Evolutionary conservation across 2,888 invertebrate species (phyloP), one percentile per base, ranked within the genome.

Genomic region (Acronicta psi): DNA sequence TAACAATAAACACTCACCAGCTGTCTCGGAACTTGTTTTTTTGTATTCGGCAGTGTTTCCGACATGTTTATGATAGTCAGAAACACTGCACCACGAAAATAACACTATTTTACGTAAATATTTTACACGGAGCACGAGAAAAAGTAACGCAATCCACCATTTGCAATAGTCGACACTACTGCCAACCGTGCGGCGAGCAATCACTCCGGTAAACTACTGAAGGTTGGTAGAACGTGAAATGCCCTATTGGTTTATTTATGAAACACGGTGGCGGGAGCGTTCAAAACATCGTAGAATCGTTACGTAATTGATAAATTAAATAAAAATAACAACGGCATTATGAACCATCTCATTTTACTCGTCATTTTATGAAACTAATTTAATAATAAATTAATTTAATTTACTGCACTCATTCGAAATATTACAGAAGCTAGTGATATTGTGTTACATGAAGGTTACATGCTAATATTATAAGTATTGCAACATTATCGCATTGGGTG

Each of bases 1-100:
- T 89, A 89, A 91, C 90, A 91, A 90, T 89, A 89, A 92, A 88
- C 89, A 95, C 95, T 95, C 89, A 95, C 95, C 95, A 95, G 93
- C 82, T 95, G 95, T 78, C 95, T 94, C 69, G 95, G 89, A 83
- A 95, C 94, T 89, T 95, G 95, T 89, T 95, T 94, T 89, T 95
- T 95, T 79, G 83, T 91, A 85, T 89, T 93, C 84, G 95, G 94
- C 92, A 95, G 94, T 91, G 94, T 94, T 92, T 94, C 94, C 91
- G 95, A 94, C 95, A 95, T 95, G 91, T 93, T 94, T 91, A 75
- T 84, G 79, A 83, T 81, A 85, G 93, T 92, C 94, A 94, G 94
- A 94, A 94, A 94, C 94, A 94, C 94, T 88, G 93, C 93, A 87
- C 89, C 86, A 84, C 87, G 81, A 91, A 90, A 87, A 88, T 90